Evolutionary conservation across 2,888 invertebrate genomes (phyloP), one percentile per base, ranked within the genome.

Genomic region (Hoplodrina ambigua): DNA sequence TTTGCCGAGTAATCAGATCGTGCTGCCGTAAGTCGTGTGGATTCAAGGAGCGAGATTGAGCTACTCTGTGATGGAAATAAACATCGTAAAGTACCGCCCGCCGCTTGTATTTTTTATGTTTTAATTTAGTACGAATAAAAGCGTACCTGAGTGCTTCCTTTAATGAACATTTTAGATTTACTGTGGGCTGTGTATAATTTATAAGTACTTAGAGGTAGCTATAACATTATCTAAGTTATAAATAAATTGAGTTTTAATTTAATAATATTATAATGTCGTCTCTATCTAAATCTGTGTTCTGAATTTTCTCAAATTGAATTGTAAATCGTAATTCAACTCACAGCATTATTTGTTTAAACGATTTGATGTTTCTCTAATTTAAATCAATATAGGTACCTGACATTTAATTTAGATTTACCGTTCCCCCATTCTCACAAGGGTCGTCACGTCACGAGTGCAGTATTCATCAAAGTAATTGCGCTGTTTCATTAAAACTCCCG

Each of bases 401-500:
- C 80, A 73, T 89, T 88, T 89, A 85, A 89, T 91, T 89, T 87
- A 87, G 76, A 88, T 87, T 85, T 84, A 85, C 77, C 74, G 62
- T 69, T 79, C 82, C 69, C 83, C 75, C 61, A 82, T 78, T 72
- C 65, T 80, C 77, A 70, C 71, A 75, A 85, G 87, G 83, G 87
- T 78, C 85, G 87, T 83, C 88, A 85, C 88, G 86, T 89, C 90
- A 92, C 91, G 92, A 87, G 84, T 90, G 89, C 88, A 88, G 87
- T 92, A 92, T 92, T 90, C 92, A 90, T 94, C 92, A 93, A 92
- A 93, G 92, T 92, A 92, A 94, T 93, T 92, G 92, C 92, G 87
- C 89, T 90, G 91, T 94, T 92, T 93, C 94, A 93, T 95, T 94
- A 93, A 92, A 92, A 95, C 90, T 90, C 93, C 86, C 87, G 86